Conservation (phyloP, 2,113 vertebrate species). For the Vulpes lagopus region DNA sequence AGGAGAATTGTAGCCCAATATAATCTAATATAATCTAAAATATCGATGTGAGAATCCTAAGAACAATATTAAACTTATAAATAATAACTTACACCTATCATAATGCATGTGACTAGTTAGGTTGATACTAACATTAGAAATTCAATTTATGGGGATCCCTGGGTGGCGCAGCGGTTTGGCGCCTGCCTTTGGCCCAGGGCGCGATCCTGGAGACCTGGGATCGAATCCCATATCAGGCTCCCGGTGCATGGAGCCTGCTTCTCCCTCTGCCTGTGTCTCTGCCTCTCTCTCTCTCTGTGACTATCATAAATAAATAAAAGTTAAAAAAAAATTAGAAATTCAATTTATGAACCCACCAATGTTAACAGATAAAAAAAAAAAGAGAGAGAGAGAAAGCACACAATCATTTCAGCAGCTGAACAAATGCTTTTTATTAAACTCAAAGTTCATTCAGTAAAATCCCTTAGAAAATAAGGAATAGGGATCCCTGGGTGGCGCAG, state of each 20-base stretch:
- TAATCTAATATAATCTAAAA: neutral
- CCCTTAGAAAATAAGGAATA: neutral
- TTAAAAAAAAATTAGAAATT: neutral
- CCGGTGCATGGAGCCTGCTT: too few species aligned
- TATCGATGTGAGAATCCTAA: neutral
- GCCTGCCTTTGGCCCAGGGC: too few species aligned
- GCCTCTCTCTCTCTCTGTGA: too few species aligned
- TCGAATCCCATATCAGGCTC: too few species aligned
- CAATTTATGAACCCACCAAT: neutral
- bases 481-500: too few species aligned
- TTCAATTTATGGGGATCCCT: neutral
- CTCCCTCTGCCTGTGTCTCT: too few species aligned
- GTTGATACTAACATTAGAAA: neutral
- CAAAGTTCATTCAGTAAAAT: neutral
- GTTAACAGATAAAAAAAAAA: neutral
- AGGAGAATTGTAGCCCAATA: neutral
- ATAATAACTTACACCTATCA: neutral
- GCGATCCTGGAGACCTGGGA: too few species aligned
- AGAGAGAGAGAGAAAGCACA: neutral
- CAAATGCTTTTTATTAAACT: neutral
- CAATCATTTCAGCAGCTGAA: neutral
- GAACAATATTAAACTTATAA: neutral
- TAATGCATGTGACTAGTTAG: neutral
- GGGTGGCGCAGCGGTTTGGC: too few species aligned
- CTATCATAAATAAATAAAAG: too few species aligned